Evolutionary conservation across 2,113 vertebrate genomes (phyloP).

Genomic region (Serilophus lunatus): DNA sequence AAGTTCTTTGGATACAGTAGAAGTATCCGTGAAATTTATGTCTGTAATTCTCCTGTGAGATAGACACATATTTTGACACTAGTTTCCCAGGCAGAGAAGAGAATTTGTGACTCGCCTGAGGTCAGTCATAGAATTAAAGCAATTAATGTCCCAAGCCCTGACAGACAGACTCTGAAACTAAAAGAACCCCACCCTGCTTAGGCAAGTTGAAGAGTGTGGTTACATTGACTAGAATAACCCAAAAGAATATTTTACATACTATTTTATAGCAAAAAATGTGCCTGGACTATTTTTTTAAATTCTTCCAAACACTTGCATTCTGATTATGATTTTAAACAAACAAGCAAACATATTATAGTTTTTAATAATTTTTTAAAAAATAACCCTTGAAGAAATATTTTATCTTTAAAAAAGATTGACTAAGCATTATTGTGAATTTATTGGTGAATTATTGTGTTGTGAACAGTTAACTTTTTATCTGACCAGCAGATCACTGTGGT

Average conservation of each 20-base stretch:
- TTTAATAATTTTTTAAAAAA: neutral
- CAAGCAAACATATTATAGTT: neutral
- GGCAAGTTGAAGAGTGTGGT: neutral
- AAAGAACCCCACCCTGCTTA: neutral
- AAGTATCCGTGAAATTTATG: neutral
- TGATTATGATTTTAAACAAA: neutral
- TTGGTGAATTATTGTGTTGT: neutral
- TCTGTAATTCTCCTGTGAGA: neutral
- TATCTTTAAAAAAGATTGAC: neutral
- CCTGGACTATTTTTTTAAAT: neutral
- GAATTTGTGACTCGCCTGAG: neutral
- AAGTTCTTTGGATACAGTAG: neutral
- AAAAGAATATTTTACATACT: neutral
- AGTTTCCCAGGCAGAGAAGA: neutral
- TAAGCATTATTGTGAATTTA: neutral
- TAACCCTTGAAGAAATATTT: neutral
- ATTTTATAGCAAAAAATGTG: neutral
- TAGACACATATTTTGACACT: neutral
- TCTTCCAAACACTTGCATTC: neutral
- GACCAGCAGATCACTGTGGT: neutral
- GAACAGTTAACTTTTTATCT: neutral
- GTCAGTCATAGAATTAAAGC: neutral
- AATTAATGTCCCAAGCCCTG: neutral
- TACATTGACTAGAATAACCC: neutral
- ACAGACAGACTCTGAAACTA: neutral